Conservation (phyloP, 2,113 vertebrate species). For the Trematocara nigrifrons region DNA sequence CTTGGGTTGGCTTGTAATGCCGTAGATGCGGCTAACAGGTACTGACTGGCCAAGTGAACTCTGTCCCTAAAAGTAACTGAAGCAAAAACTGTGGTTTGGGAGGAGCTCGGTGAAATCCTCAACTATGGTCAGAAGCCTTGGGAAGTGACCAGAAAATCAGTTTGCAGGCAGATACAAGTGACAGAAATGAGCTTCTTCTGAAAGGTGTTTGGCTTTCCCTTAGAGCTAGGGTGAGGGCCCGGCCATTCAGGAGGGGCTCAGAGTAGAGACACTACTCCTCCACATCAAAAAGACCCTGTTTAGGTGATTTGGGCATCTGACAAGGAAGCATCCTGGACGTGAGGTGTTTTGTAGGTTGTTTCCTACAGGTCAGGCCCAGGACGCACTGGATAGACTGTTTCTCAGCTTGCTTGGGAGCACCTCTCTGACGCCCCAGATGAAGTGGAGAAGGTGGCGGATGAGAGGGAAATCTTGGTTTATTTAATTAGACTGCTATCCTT, state of each 20-base stretch:
- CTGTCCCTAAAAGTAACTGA: not conserved
- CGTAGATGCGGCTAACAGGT: not conserved
- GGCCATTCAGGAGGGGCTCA: not conserved
- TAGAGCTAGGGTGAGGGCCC: not conserved
- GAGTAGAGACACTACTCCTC: not conserved
- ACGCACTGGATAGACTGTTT: not conserved
- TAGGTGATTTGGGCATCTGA: not conserved
- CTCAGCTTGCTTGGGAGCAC: not conserved
- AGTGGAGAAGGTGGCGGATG: not conserved
- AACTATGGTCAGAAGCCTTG: not conserved
- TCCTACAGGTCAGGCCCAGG: not conserved
- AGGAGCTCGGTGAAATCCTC: not conserved
- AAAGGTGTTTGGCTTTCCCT: not conserved
- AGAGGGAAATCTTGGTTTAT: not conserved
- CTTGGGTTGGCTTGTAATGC: not conserved
- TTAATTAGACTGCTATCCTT: not conserved
- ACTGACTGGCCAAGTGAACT: not conserved
- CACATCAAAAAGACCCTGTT: not conserved
- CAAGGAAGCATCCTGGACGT: not conserved
- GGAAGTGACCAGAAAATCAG: not conserved
- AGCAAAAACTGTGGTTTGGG: not conserved
- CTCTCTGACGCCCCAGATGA: not conserved
- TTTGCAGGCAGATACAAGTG: not conserved
- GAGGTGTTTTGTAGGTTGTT: not conserved
- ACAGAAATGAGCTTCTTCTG: not conserved